phyloP scores from a whole-genome alignment of 2,797 vertebrate species.

The Brotula barbata region DNA sequence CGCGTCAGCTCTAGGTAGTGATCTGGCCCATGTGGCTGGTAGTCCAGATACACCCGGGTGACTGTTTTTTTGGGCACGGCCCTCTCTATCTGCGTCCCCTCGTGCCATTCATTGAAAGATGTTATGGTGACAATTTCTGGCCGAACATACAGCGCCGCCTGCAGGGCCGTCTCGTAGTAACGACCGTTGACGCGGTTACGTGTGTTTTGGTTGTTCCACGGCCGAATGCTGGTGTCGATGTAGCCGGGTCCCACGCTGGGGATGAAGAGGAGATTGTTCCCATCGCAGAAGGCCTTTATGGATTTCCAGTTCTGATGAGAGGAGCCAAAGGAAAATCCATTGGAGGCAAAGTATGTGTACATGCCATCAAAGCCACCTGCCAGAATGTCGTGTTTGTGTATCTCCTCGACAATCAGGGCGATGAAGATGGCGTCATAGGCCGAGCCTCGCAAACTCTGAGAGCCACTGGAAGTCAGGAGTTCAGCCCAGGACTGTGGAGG shows the following conservation, averaged over 20 bases:
- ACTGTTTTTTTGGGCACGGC: conserved; percentile 85
- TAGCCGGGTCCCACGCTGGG: conserved; percentile 90
- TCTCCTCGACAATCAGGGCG: conserved; percentile 86
- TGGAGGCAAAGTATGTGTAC: conserved; percentile 91
- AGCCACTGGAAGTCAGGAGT: conserved; percentile 80
- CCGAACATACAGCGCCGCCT: conserved; percentile 83
- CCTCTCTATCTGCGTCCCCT: conserved; percentile 91
- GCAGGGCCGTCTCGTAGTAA: conserved; percentile 88
- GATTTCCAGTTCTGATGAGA: conserved; percentile 91
- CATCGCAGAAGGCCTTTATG: conserved; percentile 87
- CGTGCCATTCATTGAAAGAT: conserved; percentile 92
- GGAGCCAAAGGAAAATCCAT: conserved; percentile 90
- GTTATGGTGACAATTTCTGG: conserved; percentile 87
- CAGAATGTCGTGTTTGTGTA: conserved; percentile 88
- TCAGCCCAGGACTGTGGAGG: conserved; percentile 87
- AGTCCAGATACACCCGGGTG: conserved; percentile 87
- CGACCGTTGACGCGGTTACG: conserved; percentile 89
- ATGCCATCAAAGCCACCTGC: conserved; percentile 86
- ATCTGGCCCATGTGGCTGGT: conserved; percentile 84
- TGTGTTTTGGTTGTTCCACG: conserved; percentile 93
- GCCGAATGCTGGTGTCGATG: conserved; percentile 87
- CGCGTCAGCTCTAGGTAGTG: conserved; percentile 88
- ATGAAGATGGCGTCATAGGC: conserved; percentile 86
- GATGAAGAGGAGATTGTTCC: conserved; percentile 88
- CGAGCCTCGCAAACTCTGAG: conserved; percentile 84